Conservation (phyloP, 1,140 invertebrate genomes). For the Hydropsyche tenuis region DNA sequence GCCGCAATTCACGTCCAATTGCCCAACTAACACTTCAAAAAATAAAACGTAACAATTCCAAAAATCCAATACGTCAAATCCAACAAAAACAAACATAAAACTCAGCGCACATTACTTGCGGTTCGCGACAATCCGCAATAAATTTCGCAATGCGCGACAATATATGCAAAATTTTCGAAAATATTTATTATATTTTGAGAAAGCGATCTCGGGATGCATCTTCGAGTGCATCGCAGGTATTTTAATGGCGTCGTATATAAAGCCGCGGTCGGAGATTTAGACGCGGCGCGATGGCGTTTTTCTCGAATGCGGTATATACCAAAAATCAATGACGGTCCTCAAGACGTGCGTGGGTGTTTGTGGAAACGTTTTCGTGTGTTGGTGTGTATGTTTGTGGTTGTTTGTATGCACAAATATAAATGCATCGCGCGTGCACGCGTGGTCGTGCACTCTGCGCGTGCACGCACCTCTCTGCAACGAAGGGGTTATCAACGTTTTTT, state of each 20-base stretch:
- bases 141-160: no score
- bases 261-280: slow-evolving; percentile 21
- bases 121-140: no score
- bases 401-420: background rate
- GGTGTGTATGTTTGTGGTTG: background rate
- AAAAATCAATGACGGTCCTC: slow-evolving; percentile 1
- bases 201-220: background rate
- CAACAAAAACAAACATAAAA: no score
- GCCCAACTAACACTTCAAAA: background rate
- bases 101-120: no score
- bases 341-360: no score
- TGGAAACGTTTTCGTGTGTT: no score
- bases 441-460: background rate
- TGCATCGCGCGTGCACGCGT: slow-evolving; percentile 3
- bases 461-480: background rate
- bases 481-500: no score
- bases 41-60: no score
- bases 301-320: background rate
- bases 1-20: slow-evolving; percentile 12
- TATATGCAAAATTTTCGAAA: no score
- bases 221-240: slow-evolving; percentile 22
- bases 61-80: no score
- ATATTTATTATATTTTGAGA: no score
- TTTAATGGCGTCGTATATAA: slow-evolving; percentile 33
- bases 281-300: slow-evolving; percentile 10